Evolutionary conservation across 1,140 invertebrate genomes (phyloP).

Genomic region (Akabosia matsudoensis): DNA sequence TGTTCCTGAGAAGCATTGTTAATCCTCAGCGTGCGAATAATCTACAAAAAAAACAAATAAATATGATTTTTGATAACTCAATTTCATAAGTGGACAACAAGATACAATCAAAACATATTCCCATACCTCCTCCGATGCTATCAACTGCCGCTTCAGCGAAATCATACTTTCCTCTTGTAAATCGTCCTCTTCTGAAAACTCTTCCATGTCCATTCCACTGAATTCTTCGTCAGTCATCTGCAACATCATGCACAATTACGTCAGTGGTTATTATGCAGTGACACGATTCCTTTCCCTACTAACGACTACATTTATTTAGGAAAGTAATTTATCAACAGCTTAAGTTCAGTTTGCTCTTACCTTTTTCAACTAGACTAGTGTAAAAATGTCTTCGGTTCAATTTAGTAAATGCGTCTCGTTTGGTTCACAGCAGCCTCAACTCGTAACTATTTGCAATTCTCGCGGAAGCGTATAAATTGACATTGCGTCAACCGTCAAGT

Average conservation of each 20-base stretch:
- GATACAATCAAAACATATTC: not conserved
- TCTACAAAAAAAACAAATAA: conserved; percentile 6
- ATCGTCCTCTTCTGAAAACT: conserved; percentile 10
- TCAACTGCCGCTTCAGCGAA: conserved; percentile 3
- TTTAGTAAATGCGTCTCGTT: too few species aligned
- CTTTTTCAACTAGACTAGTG: not conserved
- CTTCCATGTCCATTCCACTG: conserved; percentile 19
- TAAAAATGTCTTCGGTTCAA: not conserved
- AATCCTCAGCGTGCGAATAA: not conserved
- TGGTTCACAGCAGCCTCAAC: not conserved
- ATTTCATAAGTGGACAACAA: not conserved
- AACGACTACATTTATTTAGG: too few species aligned
- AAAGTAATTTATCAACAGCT: too few species aligned
- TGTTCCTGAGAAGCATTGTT: conserved; percentile 13
- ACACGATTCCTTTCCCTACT: too few species aligned
- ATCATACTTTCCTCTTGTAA: conserved; percentile 16
- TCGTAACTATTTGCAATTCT: not conserved
- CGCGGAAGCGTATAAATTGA: not conserved
- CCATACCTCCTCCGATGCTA: conserved; percentile 16
- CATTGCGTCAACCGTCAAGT: not conserved
- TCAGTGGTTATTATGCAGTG: too few species aligned
- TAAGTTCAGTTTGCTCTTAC: too few species aligned
- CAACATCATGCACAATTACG: not conserved
- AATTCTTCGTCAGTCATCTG: conserved; percentile 12
- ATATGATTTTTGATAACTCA: too few species aligned